phyloP scores from a whole-genome alignment of 2,888 invertebrate species.

The Hypolimnas misippus region DNA sequence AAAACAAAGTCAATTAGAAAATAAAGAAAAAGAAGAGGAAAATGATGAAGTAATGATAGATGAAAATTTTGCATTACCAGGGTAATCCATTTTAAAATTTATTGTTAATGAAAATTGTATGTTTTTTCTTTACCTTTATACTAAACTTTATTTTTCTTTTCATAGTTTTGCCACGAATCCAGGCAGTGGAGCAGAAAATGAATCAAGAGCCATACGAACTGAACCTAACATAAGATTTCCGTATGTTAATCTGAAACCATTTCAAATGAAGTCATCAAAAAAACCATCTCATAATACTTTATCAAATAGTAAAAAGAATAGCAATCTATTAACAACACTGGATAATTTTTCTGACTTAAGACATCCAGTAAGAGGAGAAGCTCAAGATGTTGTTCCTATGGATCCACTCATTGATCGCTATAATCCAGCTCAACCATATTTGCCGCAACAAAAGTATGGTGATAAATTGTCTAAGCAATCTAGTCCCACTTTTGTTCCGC shows the following conservation, averaged over 20 bases:
- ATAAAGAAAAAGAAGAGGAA: conserved; percentile 38
- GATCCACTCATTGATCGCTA: conserved; percentile 71
- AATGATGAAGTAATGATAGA: conserved; percentile 50
- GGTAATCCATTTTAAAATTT: conserved; percentile 51
- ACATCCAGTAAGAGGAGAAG: conserved; percentile 74
- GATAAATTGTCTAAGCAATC: conserved; percentile 63
- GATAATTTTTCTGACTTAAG: conserved; percentile 67
- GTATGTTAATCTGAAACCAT: conserved; percentile 75
- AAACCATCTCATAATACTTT: conserved; percentile 52
- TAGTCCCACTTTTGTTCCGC: conserved; percentile 48
- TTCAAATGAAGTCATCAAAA: conserved; percentile 67
- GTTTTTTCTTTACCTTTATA: neutral
- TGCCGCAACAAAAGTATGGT: conserved; percentile 66
- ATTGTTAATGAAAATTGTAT: neutral
- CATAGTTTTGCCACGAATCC: conserved; percentile 72
- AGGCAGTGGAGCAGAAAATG: conserved; percentile 74
- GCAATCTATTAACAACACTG: conserved; percentile 62
- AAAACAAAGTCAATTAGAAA: conserved; percentile 17
- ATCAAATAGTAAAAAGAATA: conserved; percentile 63
- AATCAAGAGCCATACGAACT: conserved; percentile 75
- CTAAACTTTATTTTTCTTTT: conserved; percentile 11
- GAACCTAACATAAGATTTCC: conserved; percentile 73
- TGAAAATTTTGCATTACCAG: conserved; percentile 73
- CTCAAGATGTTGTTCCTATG: conserved; percentile 60
- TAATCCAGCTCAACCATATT: conserved; percentile 79